Evolutionary conservation across 2,113 vertebrate genomes (phyloP), one percentile per base, ranked within the genome.

Genomic region (Peucedramus taeniatus): DNA sequence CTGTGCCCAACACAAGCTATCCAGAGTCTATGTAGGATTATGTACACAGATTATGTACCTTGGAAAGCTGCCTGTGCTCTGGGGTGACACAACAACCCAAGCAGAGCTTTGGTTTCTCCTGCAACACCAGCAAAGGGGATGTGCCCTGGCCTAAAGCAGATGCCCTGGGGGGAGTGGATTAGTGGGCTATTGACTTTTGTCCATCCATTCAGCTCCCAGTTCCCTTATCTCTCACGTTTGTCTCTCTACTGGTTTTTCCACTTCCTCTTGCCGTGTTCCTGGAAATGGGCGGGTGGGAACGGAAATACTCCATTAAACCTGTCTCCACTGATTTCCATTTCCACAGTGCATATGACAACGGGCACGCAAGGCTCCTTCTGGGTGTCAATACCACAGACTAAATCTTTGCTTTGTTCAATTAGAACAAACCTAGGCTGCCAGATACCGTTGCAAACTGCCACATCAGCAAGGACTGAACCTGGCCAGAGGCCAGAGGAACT

Each of bases 291-390:
- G 64, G 85, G 75, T 6, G 51, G 75, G 68, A 71, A 90, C 9
- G 3, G 79, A 95, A 94, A 71, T 56, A 16, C 31, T 88, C 30
- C 6, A 11, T 60, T 59, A 71, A 39, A 44, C 2, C 5, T 64
- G 5, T 40, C 30, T 66, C 76, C 3, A 4, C 8, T 9, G 3
- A 33, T 75, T 87, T 74, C 33, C 11, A 56, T 63, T 84, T 76
- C 64, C 42, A 76, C 7, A 3, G 57, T 5, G 6, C 13, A 2
- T 9, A 6, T 1, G 5, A 11, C 33, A 87, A 53, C 0, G 0
- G 37, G 8, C 33, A 54, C 71, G 8, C 31, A 44, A 60, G 60
- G 18, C 27, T 51, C 21, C 76, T 87, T 39, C 79, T 35, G 26
- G 13, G 4, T 60, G 53, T 63, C 17, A 49, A 18, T 30, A 53